Evolutionary conservation across 1,140 invertebrate genomes (phyloP), one percentile per base, ranked within the genome.

Genomic region (Drosophila sulfurigaster): DNA sequence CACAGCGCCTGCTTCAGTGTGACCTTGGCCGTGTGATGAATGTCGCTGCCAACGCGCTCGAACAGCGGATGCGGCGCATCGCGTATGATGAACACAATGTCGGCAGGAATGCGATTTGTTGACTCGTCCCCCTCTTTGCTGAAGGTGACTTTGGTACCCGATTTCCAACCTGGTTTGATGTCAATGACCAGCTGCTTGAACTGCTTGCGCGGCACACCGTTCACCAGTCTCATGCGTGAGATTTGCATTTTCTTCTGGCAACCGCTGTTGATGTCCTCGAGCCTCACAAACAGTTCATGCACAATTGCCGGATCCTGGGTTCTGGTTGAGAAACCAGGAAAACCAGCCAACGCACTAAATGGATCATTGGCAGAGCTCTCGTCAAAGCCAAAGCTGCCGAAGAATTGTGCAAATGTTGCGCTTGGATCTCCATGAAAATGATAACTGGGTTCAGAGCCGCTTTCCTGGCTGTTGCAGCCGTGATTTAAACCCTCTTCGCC

Each of bases 171-270:
- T 5, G 97, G 97, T 89, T 98, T 98, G 0, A 99, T 96, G 58
- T 96, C 96, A 41, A 99, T 98, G 0, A 96, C 97, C 0, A 99
- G 93, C 32, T 98, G 95, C 93, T 99, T 99, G 77, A 98, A 96
- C 89, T 98, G 96, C 49, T 96, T 96, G 48, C 94, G 94, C 1
- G 94, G 93, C 83, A 97, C 95, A 1, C 94, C 90, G 5, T 6
- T 11, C 65, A 94, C 93, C 1, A 96, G 77, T 5, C 96, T 95
- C 79, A 95, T 95, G 76, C 96, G 94, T 1, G 96, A 97, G 15
- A 99, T 98, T 93, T 98, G 98, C 97, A 99, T 98, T 91, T 98
- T 98, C 91, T 99, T 99, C 0, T 95, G 96, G 81, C 97, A 98
- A 7, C 97, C 97, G 45, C 93, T 94, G 4, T 94, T 92, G 48